Conservation (phyloP, 2,888 invertebrate species). For the Andrena camellia region DNA sequence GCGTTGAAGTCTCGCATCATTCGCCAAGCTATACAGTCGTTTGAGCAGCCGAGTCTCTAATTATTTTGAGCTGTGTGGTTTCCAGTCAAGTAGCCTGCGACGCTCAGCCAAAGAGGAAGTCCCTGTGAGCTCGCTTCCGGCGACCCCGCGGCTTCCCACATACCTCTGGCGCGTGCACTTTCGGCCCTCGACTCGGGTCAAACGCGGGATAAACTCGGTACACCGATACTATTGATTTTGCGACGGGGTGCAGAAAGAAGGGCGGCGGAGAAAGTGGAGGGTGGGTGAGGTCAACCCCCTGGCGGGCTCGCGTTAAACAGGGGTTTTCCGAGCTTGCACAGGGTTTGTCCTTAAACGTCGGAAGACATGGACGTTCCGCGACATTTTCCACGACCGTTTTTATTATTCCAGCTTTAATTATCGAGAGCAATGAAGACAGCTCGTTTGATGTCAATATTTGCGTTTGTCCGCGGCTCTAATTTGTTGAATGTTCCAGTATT, state of each 20-base stretch:
- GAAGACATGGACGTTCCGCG: conserved; percentile 38
- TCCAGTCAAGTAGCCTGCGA: background rate
- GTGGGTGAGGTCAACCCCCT: conserved; percentile 65
- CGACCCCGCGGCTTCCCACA: background rate
- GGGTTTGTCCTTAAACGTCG: conserved; percentile 58
- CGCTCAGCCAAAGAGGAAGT: background rate
- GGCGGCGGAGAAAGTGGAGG: conserved; percentile 64
- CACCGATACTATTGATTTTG: conserved; percentile 74
- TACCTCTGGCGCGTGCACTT: conserved; percentile 41
- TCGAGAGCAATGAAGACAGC: background rate
- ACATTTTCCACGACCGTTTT: background rate
- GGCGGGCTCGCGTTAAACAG: conserved; percentile 50
- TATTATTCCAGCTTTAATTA: conserved; percentile 10
- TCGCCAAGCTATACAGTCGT: too few species aligned
- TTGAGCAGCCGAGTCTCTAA: background rate
- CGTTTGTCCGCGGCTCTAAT: background rate
- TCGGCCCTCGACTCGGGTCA: conserved; percentile 52
- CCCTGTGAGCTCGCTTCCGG: conserved; percentile 11
- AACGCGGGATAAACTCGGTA: conserved; percentile 66
- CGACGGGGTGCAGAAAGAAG: conserved; percentile 51
- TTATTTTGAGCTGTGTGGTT: background rate
- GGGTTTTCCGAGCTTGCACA: conserved; percentile 55
- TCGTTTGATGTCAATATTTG: background rate
- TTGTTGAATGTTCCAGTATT: background rate
- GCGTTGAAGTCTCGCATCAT: too few species aligned